Conservation (phyloP, 2,888 invertebrate genomes). For the Leucophenga maculata region DNA sequence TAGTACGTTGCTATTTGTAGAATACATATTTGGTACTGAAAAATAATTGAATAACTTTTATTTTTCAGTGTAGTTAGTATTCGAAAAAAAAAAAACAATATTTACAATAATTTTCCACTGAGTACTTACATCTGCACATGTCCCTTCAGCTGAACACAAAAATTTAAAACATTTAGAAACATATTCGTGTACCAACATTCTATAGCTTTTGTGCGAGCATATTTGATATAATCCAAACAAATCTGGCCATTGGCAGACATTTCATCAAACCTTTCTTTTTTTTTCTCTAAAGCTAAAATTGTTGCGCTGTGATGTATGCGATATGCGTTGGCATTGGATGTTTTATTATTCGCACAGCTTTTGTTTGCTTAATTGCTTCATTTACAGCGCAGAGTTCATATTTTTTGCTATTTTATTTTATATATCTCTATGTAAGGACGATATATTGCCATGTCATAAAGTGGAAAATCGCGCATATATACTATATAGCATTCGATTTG, state of each 20-base stretch:
- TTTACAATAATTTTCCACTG: no score
- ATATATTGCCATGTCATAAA: no score
- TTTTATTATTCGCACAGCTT: slow-evolving; percentile 9
- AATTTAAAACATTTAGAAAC: neutral
- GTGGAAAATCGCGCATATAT: no score
- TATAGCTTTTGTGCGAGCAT: neutral
- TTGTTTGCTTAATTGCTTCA: slow-evolving; percentile 20
- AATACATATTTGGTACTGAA: no score
- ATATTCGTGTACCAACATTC: neutral
- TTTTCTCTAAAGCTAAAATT: neutral
- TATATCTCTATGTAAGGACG: neutral
- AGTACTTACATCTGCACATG: no score
- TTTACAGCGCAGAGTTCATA: neutral
- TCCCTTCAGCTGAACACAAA: neutral
- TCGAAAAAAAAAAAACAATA: no score
- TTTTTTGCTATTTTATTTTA: neutral
- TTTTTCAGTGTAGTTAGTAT: no score
- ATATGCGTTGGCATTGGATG: neutral
- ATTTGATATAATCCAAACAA: neutral
- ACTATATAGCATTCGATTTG: no score
- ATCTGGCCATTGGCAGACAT: neutral
- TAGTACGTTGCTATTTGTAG: no score
- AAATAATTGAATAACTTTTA: no score
- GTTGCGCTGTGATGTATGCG: neutral
- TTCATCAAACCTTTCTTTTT: neutral